A percentile compares a stretch with the other conserved stretches of the same genome.
These are phyloP conservation scores for Drosophila incognita DNA, from an alignment of 2,888 invertebrate species.

Conservation along the genomic window DNA sequence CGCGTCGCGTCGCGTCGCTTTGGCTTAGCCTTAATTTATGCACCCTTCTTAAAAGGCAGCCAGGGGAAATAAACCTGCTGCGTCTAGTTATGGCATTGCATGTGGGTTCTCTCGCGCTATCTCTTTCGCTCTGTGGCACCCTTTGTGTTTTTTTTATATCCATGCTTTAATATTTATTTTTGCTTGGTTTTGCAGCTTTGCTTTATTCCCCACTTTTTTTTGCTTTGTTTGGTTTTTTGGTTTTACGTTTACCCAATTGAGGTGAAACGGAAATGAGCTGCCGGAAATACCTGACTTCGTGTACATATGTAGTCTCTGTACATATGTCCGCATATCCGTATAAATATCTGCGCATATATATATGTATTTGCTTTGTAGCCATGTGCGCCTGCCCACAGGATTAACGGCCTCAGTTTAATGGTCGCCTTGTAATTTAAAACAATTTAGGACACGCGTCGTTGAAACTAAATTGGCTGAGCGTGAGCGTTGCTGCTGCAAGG, in stretches of 20 bases:
- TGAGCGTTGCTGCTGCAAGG: slow-evolving; percentile 21
- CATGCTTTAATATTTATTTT: slow-evolving; percentile 54
- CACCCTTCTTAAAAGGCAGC: slow-evolving; percentile 67
- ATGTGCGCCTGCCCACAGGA: slow-evolving; percentile 44
- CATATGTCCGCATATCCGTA: slow-evolving; percentile 21
- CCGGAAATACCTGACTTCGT: slow-evolving; percentile 77
- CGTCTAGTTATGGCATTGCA: slow-evolving; percentile 68
- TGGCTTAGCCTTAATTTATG: slow-evolving; percentile 77
- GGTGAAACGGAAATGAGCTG: slow-evolving; percentile 81
- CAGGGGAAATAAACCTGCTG: slow-evolving; percentile 51
- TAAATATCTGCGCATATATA: too few species aligned
- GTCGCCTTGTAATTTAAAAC: slow-evolving; percentile 76
- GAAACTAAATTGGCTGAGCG: slow-evolving; percentile 54
- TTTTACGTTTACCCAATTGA: slow-evolving; percentile 71
- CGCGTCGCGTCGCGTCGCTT: slow-evolving; percentile 49
- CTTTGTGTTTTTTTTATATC: slow-evolving; percentile 37
- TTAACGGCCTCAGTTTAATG: slow-evolving; percentile 61
- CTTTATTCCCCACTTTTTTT: slow-evolving; percentile 30
- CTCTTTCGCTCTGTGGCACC: slow-evolving; percentile 33
- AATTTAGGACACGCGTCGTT: slow-evolving; percentile 74
- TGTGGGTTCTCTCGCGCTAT: slow-evolving; percentile 35
- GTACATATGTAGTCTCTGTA: slow-evolving; percentile 51
- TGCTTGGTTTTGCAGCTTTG: slow-evolving; percentile 54
- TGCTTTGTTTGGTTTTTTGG: slow-evolving; percentile 42
- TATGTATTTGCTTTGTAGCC: slow-evolving; percentile 25